Evolutionary conservation across 2,888 invertebrate species (phyloP), one percentile per base, ranked within the genome.

Genomic region (Stenodema calcarata): DNA sequence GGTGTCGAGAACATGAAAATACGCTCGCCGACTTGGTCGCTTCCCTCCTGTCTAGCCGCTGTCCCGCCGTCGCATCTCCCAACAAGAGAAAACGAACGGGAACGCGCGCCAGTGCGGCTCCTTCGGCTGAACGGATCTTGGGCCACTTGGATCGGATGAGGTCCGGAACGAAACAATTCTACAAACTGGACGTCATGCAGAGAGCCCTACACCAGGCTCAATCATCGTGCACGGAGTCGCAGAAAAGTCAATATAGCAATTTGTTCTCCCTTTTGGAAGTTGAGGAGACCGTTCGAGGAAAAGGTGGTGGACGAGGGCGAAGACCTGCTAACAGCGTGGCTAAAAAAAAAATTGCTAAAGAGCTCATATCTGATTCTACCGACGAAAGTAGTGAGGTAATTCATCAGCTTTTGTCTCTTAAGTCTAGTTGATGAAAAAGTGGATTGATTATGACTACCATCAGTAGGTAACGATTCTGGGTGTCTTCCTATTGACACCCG

Each of bases 1-100:
- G 98, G 99, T 98, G 97, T 91, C 95, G 97, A 90, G 96, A 97
- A 90, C 95, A 95, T 90, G 97, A 98, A 90, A 97, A 98, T 90
- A 96, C 96, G 91, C 93, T 96, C 87, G 96, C 95, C 6, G 96
- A 96, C 91, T 92, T 96, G 89, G 94, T 97, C 87, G 95, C 95
- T 79, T 94, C 94, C 89, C 92, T 97, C 87, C 92, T 97, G 90
- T 96, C 95, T 90, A 95, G 95, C 88, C 93, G 96, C 90, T 96
- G 96, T 91, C 96, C 97, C 84, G 95, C 95, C 87, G 91, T 91
- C 86, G 96, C 96, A 44, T 96, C 96, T 88, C 98, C 98, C 9
- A 97, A 96, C 90, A 98, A 98, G 91, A 93, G 97, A 92, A 89
- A 89, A 73, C 41, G 89, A 14, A 88, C 88, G 12, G 87, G 88